A percentile compares a stretch with the other conserved stretches of the same genome.
Conservation (phyloP, 2,888 invertebrate genomes). For the Amphipyra tragopoginis region DNA sequence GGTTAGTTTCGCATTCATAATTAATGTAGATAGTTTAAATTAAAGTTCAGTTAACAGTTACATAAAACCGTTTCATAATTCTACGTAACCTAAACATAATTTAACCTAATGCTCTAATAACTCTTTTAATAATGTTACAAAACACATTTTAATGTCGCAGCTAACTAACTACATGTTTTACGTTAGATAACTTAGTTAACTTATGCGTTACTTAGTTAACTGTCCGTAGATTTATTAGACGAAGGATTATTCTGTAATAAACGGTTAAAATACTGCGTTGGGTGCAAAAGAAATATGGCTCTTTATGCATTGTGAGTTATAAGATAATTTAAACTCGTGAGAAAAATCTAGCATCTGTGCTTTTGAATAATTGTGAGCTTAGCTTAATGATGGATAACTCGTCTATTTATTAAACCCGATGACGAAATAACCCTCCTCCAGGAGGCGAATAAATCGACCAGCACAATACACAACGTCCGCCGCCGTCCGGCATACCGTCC, state of each 20-base stretch:
- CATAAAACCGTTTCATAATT: neutral
- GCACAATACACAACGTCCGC: too few relatives aligned
- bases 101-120: constrained; percentile 36
- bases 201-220: constrained; percentile 29
- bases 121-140: constrained; percentile 34
- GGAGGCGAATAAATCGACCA: too few relatives aligned
- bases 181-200: constrained; percentile 30
- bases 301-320: constrained; percentile 34
- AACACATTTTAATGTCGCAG: constrained; percentile 23
- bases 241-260: constrained; percentile 36
- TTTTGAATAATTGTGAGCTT: constrained; percentile 13
- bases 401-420: too few relatives aligned
- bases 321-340: constrained; percentile 26
- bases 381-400: too few relatives aligned
- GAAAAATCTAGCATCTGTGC: constrained; percentile 33
- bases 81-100: constrained; percentile 15
- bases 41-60: neutral
- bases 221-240: constrained; percentile 29
- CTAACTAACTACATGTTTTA: constrained; percentile 29
- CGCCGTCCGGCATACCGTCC: too few relatives aligned
- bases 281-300: constrained; percentile 37
- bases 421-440: too few relatives aligned
- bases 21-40: neutral
- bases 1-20: too few relatives aligned
- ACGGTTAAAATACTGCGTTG: constrained; percentile 26